Evolutionary conservation across 2,888 invertebrate species (phyloP).

Genomic region (Poecilus cupreus): DNA sequence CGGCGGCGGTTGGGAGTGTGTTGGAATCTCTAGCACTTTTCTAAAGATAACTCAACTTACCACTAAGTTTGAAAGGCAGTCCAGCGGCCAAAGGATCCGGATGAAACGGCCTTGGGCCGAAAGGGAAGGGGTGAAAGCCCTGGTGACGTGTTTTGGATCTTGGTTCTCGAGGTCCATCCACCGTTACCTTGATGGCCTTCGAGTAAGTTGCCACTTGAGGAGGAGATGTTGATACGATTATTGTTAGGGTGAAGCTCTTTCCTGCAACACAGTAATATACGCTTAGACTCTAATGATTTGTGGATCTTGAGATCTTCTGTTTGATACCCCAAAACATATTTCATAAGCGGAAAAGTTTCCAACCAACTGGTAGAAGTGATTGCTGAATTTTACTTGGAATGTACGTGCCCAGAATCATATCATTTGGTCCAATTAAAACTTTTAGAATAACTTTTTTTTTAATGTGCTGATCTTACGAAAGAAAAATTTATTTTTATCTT

Average conservation of each 20-base stretch:
- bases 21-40: not conserved
- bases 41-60: slow-evolving; percentile 75
- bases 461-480: no score
- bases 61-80: slow-evolving; percentile 89
- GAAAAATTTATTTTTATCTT: no score
- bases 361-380: no score
- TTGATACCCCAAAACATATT: no score
- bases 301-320: no score
- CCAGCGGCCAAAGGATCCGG: slow-evolving; percentile 86
- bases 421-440: no score
- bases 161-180: slow-evolving; percentile 98
- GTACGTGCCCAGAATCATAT: no score
- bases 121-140: slow-evolving; percentile 92
- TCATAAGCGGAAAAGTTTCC: no score
- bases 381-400: no score
- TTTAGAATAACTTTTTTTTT: no score
- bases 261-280: slow-evolving; percentile 81
- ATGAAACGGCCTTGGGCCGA: slow-evolving; percentile 87
- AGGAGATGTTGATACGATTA: slow-evolving; percentile 93
- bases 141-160: slow-evolving; percentile 94
- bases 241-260: slow-evolving; percentile 97
- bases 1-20: not conserved
- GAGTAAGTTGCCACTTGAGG: slow-evolving; percentile 96
- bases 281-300: no score
- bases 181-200: slow-evolving; percentile 99